Conservation (phyloP, 1,140 invertebrate species). For the Samia ricini region DNA sequence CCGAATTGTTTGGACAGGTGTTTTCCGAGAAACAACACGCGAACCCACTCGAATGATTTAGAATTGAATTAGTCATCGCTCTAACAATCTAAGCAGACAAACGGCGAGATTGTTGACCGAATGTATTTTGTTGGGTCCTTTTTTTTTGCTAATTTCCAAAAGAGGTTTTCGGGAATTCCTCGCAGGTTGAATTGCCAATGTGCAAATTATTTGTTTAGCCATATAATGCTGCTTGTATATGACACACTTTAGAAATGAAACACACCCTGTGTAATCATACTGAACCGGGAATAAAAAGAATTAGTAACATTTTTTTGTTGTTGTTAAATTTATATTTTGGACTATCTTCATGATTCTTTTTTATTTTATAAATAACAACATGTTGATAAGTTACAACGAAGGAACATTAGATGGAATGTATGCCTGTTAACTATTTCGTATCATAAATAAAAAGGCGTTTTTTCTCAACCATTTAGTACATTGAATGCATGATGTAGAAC, state of each 20-base stretch:
- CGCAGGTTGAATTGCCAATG: neutral
- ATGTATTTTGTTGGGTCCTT: neutral
- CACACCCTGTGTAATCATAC: neutral
- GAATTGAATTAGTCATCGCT: conserved; percentile 39
- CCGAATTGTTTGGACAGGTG: conserved; percentile 33
- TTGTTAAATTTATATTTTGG: too few species aligned
- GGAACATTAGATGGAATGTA: too few species aligned
- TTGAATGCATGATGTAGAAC: too few species aligned
- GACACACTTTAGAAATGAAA: neutral
- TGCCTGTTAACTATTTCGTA: too few species aligned
- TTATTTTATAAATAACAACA: too few species aligned
- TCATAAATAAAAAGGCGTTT: too few species aligned
- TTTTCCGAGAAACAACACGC: conserved; percentile 23
- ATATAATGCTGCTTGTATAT: neutral
- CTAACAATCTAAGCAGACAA: conserved; percentile 30
- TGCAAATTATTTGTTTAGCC: neutral
- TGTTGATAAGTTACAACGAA: too few species aligned
- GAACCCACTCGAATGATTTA: conserved; percentile 22
- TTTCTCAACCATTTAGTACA: too few species aligned
- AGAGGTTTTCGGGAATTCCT: neutral
- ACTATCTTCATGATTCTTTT: too few species aligned
- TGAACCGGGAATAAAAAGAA: too few species aligned
- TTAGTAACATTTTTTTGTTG: too few species aligned
- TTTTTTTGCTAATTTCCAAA: neutral
- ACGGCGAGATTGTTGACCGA: neutral